phyloP scores from a whole-genome alignment of 1,140 invertebrate genomes.

The Cyrtorhinus lividipennis region DNA sequence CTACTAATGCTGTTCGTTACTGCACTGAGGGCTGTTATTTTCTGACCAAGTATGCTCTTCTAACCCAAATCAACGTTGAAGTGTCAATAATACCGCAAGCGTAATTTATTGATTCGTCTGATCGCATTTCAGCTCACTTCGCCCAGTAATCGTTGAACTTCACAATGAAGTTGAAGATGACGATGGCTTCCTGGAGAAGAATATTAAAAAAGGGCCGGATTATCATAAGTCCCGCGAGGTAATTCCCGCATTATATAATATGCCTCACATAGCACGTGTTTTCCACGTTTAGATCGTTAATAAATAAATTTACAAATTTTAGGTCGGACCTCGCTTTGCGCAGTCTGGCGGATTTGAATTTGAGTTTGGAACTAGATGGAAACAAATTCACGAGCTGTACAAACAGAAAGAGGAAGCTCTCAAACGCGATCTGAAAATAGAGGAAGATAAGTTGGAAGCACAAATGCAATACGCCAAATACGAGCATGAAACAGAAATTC shows the following conservation, averaged over 20 bases:
- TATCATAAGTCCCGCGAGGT: conserved; percentile 64
- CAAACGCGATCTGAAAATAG: conserved; percentile 78
- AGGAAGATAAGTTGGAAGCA: conserved; percentile 80
- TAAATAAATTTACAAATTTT: too few species aligned
- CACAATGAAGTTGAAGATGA: conserved; percentile 82
- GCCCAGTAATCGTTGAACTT: conserved; percentile 79
- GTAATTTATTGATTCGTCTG: too few species aligned
- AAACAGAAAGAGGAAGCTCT: conserved; percentile 81
- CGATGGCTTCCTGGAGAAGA: conserved; percentile 88
- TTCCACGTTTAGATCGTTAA: too few species aligned
- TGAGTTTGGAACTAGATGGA: conserved; percentile 92
- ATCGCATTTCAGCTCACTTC: conserved; percentile 49
- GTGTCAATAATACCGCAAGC: too few species aligned
- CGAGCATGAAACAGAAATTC: conserved; percentile 77
- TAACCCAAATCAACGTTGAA: too few species aligned
- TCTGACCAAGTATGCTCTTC: conserved; percentile 77
- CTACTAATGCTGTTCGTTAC: conserved; percentile 69
- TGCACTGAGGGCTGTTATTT: conserved; percentile 91
- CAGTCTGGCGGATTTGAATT: conserved; percentile 80
- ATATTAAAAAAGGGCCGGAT: conserved; percentile 63
- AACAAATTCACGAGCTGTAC: conserved; percentile 83
- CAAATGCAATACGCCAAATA: conserved; percentile 90
- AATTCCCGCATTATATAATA: too few species aligned
- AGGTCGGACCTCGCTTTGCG: conserved; percentile 79
- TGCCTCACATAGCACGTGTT: too few species aligned